Evolutionary conservation across 2,888 invertebrate genomes (phyloP), one percentile per base, ranked within the genome.

Genomic region (Cerastoderma edule): DNA sequence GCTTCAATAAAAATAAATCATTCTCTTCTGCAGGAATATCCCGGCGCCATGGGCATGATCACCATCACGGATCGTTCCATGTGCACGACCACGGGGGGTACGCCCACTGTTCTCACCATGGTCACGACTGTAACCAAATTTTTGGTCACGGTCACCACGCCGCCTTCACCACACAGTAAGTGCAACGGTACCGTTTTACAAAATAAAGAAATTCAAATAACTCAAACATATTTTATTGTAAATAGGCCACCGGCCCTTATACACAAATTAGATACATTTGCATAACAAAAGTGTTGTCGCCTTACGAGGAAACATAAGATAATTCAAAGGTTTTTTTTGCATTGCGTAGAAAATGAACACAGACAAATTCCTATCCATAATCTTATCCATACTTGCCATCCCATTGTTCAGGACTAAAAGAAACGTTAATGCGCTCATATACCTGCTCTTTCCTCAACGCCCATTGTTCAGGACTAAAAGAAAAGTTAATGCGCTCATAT

Each of bases 21-120:
- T n/a, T n/a, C n/a, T n/a, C n/a, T n/a, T n/a, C n/a, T n/a, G n/a
- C n/a, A n/a, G n/a, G n/a, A n/a, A n/a, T n/a, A n/a, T n/a, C n/a
- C n/a, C n/a, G n/a, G n/a, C n/a, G n/a, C n/a, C n/a, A n/a, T n/a
- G n/a, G 30, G 1, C 54, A 54, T 54, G 28, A 30, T 32, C 30
- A 30, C 30, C 56, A 56, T 28, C 28, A 56, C 13, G 56, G 56
- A 28, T 10, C 28, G 2, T n/a, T 56, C 6, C 56, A 56, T 30
- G 13, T 56, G 2, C 27, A 22, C 27, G 27, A 53, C 27, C 39
- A 35, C 8, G 60, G 60, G 19, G 60, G 60, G 0, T 27, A 22
- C 24, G n/a, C 39, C 10, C 39, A 39, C 16, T 60, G 60, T 60
- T 8, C 32, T 22, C 60, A 60, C 35, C 60, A 60, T 13, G 60